Evolutionary conservation across 2,888 invertebrate species (phyloP).

Genomic region (Heteropelma amictum): DNA sequence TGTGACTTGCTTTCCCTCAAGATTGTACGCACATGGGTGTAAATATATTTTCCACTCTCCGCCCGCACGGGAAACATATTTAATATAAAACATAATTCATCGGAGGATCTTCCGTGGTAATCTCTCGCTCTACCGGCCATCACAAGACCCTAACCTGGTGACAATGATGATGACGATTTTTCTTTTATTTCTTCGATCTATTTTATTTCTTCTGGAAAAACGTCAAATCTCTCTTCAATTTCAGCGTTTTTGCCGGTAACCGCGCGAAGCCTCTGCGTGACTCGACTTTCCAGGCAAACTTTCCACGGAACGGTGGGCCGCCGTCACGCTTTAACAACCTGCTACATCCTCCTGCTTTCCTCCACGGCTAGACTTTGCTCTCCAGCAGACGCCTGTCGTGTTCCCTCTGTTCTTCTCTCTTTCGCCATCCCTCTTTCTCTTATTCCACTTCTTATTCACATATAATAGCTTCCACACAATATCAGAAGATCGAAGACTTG

Average conservation of each 20-base stretch:
- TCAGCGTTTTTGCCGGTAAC: constrained; percentile 46
- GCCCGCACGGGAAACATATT: too few relatives aligned
- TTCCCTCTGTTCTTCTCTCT: not conserved
- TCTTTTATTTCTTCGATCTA: too few relatives aligned
- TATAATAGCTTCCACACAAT: not conserved
- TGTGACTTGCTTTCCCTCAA: too few relatives aligned
- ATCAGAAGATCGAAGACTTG: constrained; percentile 13
- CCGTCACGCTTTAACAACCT: constrained; percentile 47
- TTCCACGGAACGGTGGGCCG: constrained; percentile 32
- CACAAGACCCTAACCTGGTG: not conserved
- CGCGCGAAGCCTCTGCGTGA: constrained; percentile 49
- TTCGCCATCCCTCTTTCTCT: not conserved
- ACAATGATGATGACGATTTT: not conserved
- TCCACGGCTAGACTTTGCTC: constrained; percentile 7
- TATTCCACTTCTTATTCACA: not conserved
- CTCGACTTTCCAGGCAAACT: constrained; percentile 37
- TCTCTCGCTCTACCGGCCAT: constrained; percentile 13
- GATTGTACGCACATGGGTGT: too few relatives aligned
- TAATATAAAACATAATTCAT: too few relatives aligned
- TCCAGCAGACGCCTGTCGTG: constrained; percentile 1
- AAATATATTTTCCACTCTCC: too few relatives aligned
- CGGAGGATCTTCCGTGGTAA: too few relatives aligned
- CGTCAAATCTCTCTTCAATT: constrained; percentile 41
- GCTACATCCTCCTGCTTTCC: constrained; percentile 15
- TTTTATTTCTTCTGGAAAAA: not conserved